Evolutionary conservation across 1,140 invertebrate species (phyloP).

Genomic region (Brachionus rotundiformis): DNA sequence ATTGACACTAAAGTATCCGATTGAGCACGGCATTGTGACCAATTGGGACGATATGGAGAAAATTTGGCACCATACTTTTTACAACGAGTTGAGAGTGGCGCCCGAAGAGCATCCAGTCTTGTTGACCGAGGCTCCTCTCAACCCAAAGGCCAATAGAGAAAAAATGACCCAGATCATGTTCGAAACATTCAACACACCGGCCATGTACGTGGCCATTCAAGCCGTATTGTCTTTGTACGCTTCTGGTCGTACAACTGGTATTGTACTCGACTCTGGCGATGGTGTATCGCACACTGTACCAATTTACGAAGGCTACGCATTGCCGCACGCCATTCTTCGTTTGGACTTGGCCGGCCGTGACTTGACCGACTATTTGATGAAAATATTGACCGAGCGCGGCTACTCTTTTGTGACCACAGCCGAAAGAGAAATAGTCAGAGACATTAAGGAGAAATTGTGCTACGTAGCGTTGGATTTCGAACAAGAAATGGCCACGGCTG

Average conservation of each 20-base stretch:
- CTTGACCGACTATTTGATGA: conserved; percentile 92
- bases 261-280: conserved; percentile 86
- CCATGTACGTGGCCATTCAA: conserved; percentile 85
- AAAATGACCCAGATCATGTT: conserved; percentile 63
- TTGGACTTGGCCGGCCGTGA: conserved; percentile 88
- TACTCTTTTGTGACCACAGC: conserved; percentile 65
- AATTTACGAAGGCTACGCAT: conserved; percentile 81
- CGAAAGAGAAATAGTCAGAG: conserved; percentile 85
- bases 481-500: conserved; percentile 91
- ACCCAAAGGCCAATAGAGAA: conserved; percentile 67
- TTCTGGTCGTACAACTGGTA: conserved; percentile 90
- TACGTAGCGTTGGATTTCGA: conserved; percentile 66
- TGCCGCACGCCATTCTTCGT: conserved; percentile 78
- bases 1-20: conserved; percentile 66
- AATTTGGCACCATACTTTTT: conserved; percentile 60
- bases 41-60: conserved; percentile 71
- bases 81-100: conserved; percentile 86
- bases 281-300: conserved; percentile 92
- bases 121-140: conserved; percentile 85
- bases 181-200: conserved; percentile 53
- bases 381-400: conserved; percentile 67
- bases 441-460: conserved; percentile 73
- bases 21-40: conserved; percentile 63
- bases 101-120: conserved; percentile 89
- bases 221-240: conserved; percentile 87